Percentiles rank a stretch among this genome's conserved stretches.
Evolutionary conservation across 2,797 vertebrate species (phyloP).

Genomic region (Cossypha caffra): DNA sequence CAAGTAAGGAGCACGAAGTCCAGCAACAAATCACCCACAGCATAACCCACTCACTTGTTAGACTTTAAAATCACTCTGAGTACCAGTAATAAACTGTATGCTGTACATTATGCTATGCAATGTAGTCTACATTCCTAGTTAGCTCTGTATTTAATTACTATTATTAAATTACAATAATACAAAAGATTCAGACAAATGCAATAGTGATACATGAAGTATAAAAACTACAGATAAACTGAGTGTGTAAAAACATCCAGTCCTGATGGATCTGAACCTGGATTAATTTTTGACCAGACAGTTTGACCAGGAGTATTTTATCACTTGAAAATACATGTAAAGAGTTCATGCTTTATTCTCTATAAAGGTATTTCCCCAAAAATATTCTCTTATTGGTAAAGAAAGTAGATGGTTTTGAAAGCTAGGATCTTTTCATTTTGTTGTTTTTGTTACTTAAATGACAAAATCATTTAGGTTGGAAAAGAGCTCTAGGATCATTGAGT

Average conservation of each 20-base stretch:
- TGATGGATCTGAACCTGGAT: background rate
- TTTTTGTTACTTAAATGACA: background rate
- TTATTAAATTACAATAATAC: background rate
- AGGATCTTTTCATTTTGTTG: background rate
- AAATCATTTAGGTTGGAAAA: background rate
- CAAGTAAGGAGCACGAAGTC: rapidly evolving
- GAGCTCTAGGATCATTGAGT: background rate
- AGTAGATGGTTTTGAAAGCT: background rate
- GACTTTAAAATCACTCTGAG: background rate
- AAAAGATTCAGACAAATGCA: background rate
- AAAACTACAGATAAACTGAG: background rate
- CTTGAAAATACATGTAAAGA: background rate
- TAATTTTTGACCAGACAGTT: background rate
- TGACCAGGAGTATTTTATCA: background rate
- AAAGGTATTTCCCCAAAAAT: background rate
- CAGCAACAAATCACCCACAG: background rate
- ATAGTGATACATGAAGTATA: background rate
- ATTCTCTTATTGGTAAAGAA: background rate
- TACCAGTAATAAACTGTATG: background rate
- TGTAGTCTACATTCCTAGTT: background rate
- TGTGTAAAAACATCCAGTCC: background rate
- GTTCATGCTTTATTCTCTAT: background rate
- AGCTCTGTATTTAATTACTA: background rate
- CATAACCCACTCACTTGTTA: background rate
- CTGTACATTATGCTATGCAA: background rate